These are phyloP conservation scores for Dryobates pubescens DNA, from an alignment of 2,797 vertebrate genomes.

Conservation along the genomic window DNA sequence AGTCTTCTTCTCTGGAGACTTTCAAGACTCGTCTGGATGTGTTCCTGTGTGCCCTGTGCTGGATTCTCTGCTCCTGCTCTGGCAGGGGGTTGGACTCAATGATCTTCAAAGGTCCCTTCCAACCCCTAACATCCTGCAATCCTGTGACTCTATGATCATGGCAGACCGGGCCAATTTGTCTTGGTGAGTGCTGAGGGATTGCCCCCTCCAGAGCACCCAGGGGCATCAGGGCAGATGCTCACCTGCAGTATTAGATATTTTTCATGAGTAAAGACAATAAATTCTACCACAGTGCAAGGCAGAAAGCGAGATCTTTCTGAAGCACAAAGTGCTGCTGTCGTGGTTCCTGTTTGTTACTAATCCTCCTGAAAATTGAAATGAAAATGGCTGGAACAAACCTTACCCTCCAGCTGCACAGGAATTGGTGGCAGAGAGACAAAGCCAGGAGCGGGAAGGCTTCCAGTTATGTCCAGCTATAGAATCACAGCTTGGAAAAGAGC, in stretches of 20 bases:
- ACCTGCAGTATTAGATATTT: not conserved
- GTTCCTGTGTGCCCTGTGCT: too few relatives aligned
- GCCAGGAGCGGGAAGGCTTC: accelerated
- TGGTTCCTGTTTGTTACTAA: not conserved
- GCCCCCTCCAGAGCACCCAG: too few relatives aligned
- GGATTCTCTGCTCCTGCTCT: too few relatives aligned
- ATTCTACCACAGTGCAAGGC: not conserved
- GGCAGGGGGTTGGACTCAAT: too few relatives aligned
- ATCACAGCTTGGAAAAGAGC: too few relatives aligned
- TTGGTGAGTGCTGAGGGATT: too few relatives aligned
- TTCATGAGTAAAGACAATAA: not conserved
- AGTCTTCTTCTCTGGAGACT: too few relatives aligned
- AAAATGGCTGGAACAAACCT: not conserved
- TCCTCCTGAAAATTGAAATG: not conserved
- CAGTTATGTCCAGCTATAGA: not conserved
- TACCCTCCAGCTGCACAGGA: not conserved
- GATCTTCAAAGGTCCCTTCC: too few relatives aligned
- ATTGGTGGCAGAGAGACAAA: not conserved
- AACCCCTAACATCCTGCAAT: too few relatives aligned
- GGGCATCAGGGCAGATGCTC: not conserved
- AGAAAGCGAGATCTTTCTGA: not conserved
- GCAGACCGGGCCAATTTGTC: too few relatives aligned
- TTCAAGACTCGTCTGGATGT: too few relatives aligned
- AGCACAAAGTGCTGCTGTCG: not conserved
- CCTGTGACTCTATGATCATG: too few relatives aligned